Conservation (phyloP, 2,113 vertebrate species). For the Ondatra zibethicus region DNA sequence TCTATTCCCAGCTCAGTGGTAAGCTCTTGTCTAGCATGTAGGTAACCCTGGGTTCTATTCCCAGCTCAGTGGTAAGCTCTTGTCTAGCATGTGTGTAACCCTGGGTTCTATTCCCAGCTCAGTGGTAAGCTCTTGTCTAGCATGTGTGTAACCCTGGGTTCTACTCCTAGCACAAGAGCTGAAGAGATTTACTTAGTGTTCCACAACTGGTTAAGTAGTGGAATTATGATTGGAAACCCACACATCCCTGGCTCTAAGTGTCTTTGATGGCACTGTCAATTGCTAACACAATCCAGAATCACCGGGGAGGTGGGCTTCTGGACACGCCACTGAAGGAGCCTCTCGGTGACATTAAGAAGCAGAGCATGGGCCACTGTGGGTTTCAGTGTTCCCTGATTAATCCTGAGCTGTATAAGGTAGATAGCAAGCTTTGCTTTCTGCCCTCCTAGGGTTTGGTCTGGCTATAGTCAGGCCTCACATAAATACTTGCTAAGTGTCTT, state of each 20-base stretch:
- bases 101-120: no score
- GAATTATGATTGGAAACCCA: neutral
- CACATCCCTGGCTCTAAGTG: neutral
- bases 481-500: neutral
- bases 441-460: neutral
- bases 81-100: no score
- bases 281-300: neutral
- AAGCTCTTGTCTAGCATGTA: neutral
- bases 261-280: neutral
- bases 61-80: no score
- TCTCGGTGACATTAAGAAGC: neutral
- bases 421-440: neutral
- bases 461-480: neutral
- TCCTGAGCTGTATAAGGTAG: neutral
- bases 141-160: no score
- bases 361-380: neutral
- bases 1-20: neutral
- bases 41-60: no score
- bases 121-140: no score
- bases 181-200: neutral
- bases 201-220: neutral
- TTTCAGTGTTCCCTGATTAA: neutral
- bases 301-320: neutral
- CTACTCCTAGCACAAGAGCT: neutral
- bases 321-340: no score